Evolutionary conservation across 2,113 vertebrate species (phyloP).

Genomic region (Notothenia coriiceps): DNA sequence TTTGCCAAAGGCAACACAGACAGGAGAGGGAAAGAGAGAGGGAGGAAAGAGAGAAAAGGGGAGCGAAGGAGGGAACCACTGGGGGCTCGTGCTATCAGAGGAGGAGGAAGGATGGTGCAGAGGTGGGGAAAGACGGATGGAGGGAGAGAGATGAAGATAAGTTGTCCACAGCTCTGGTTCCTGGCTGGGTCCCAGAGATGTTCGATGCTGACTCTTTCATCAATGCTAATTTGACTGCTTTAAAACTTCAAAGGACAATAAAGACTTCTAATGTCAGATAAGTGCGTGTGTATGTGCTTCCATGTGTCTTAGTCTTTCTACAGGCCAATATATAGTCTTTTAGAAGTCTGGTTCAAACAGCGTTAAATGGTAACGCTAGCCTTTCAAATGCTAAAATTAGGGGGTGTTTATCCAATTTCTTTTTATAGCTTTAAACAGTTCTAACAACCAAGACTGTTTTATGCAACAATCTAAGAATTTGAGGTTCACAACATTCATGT

Average conservation of each 20-base stretch:
- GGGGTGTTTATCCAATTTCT: constrained; percentile 10
- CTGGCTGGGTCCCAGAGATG: constrained; percentile 70
- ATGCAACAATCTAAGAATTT: not conserved
- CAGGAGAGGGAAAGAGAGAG: constrained; percentile 60
- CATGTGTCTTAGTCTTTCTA: constrained; percentile 46
- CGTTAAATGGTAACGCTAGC: constrained; percentile 25
- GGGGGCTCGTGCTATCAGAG: constrained; percentile 81
- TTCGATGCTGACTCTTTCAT: constrained; percentile 75
- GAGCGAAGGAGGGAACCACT: constrained; percentile 66
- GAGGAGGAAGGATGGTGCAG: constrained; percentile 67
- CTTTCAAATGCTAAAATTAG: constrained; percentile 32
- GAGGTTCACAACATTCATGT: not conserved
- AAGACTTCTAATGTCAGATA: constrained; percentile 71
- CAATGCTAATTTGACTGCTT: constrained; percentile 83
- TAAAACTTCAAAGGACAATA: constrained; percentile 81
- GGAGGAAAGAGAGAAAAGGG: constrained; percentile 48
- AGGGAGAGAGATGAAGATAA: constrained; percentile 45
- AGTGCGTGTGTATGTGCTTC: constrained; percentile 13
- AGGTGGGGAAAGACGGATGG: constrained; percentile 37
- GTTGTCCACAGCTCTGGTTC: constrained; percentile 53
- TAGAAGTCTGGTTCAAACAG: constrained; percentile 47
- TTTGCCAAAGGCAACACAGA: constrained; percentile 89
- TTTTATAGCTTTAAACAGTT: constrained; percentile 11
- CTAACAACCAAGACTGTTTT: not conserved
- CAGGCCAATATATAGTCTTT: constrained; percentile 36